Percentiles rank a stretch among this genome's conserved stretches.
These are phyloP conservation scores for Takifugu rubripes DNA, from an alignment of 2,797 vertebrate genomes.

Conservation along the genomic window DNA sequence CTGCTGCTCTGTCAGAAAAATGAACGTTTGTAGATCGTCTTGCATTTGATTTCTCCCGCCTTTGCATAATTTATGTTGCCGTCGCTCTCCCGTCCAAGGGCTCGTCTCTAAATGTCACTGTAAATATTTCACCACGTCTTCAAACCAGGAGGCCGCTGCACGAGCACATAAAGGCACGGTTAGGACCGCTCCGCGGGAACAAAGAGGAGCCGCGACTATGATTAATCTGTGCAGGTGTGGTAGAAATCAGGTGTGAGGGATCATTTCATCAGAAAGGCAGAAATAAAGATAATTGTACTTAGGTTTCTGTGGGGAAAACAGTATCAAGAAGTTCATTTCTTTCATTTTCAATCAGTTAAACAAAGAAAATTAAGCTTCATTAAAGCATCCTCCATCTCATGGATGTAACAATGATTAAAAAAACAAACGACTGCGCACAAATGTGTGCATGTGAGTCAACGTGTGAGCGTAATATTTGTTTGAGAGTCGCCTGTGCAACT, in stretches of 20 bases:
- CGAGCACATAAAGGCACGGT: too few species aligned
- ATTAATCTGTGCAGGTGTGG: too few species aligned
- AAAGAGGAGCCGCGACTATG: too few species aligned
- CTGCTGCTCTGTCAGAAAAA: too few species aligned
- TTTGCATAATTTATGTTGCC: neutral
- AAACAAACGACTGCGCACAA: slow-evolving; percentile 23
- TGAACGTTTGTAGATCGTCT: too few species aligned
- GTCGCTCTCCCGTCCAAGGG: neutral
- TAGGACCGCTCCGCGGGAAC: too few species aligned
- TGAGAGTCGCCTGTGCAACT: slow-evolving; percentile 74
- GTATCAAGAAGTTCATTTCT: neutral
- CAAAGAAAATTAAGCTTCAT: slow-evolving; percentile 25
- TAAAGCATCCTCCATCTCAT: neutral
- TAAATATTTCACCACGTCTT: neutral
- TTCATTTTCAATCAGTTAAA: slow-evolving; percentile 26
- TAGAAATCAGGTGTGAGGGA: too few species aligned
- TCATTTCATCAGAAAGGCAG: too few species aligned
- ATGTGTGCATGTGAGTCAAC: slow-evolving; percentile 17
- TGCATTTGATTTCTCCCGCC: too few species aligned
- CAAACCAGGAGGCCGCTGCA: too few species aligned
- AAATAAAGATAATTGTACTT: too few species aligned
- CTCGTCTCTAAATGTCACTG: neutral
- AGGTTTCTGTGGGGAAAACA: too few species aligned
- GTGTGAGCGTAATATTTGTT: slow-evolving; percentile 61
- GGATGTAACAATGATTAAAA: slow-evolving; percentile 29